These are phyloP conservation scores for Whitmania pigra DNA, from an alignment of 1,140 invertebrate species.

Conservation along the genomic window DNA sequence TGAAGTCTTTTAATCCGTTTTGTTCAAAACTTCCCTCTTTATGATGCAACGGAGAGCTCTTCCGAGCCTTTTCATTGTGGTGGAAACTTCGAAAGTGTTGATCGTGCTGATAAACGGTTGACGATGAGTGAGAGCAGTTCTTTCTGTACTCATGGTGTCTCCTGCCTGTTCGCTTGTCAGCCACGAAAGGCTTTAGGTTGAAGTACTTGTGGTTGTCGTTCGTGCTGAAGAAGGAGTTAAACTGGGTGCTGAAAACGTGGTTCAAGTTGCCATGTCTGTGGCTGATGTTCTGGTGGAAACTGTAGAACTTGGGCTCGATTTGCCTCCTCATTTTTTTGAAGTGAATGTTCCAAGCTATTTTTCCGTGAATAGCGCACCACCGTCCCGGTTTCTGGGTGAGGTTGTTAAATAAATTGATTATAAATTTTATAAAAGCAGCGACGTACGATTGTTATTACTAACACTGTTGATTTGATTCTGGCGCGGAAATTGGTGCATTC, in stretches of 20 bases:
- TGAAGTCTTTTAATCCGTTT: too few relatives aligned
- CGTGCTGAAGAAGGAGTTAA: background rate
- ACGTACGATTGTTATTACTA: too few relatives aligned
- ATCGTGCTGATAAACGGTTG: too few relatives aligned
- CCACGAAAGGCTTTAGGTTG: background rate
- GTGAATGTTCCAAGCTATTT: slow-evolving; percentile 94
- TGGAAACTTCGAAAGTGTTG: too few relatives aligned
- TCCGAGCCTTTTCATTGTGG: too few relatives aligned
- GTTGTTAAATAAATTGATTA: background rate
- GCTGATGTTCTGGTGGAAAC: background rate
- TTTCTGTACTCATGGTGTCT: slow-evolving; percentile 1
- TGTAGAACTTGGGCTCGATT: background rate
- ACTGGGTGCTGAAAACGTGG: slow-evolving; percentile 6
- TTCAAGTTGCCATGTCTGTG: background rate
- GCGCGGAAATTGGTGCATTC: too few relatives aligned
- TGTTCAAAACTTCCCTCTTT: too few relatives aligned
- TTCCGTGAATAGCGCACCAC: slow-evolving; percentile 94
- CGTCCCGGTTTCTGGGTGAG: slow-evolving; percentile 76
- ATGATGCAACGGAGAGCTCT: too few relatives aligned
- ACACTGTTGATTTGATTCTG: too few relatives aligned
- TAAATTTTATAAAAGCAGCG: too few relatives aligned
- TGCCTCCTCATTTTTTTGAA: slow-evolving; percentile 55
- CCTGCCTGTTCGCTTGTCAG: background rate
- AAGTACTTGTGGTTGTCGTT: background rate
- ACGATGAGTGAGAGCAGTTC: background rate